Percentiles rank a stretch among this genome's conserved stretches.
These are phyloP conservation scores for Ramphastos sulfuratus DNA, from an alignment of 2,113 vertebrate species.

Conservation along the genomic window DNA sequence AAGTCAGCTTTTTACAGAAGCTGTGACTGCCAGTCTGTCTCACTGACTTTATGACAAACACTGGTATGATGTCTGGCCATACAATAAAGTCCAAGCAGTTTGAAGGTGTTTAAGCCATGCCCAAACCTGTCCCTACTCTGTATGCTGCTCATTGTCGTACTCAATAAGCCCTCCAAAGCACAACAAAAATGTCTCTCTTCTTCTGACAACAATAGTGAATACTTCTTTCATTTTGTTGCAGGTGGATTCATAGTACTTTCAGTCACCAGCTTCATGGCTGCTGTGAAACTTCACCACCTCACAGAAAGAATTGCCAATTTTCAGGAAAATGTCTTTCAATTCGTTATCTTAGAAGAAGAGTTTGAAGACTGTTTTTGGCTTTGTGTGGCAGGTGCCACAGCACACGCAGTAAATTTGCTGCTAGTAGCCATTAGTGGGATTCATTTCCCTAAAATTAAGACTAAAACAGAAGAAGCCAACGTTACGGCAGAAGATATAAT, in stretches of 20 bases:
- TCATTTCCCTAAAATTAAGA: constrained; percentile 86
- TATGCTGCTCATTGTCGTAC: background rate
- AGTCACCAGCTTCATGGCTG: constrained; percentile 86
- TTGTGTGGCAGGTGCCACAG: constrained; percentile 85
- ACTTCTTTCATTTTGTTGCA: constrained; percentile 64
- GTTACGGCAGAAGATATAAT: constrained; percentile 90
- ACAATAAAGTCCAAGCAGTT: background rate
- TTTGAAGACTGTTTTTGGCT: constrained; percentile 93
- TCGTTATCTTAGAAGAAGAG: constrained; percentile 84
- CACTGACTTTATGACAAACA: background rate
- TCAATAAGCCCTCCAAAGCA: background rate
- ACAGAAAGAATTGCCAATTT: constrained; percentile 91
- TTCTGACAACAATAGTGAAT: background rate
- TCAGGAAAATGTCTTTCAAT: constrained; percentile 84
- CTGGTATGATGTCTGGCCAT: background rate
- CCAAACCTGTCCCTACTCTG: background rate
- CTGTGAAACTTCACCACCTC: constrained; percentile 83
- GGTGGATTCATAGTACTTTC: constrained; percentile 83
- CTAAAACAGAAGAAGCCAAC: constrained; percentile 89
- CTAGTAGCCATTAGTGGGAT: constrained; percentile 88
- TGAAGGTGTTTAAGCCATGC: background rate
- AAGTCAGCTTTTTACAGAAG: background rate
- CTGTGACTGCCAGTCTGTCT: background rate
- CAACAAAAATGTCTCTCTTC: background rate
- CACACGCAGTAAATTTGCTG: constrained; percentile 84